phyloP scores from a whole-genome alignment of 2,113 vertebrate species.

The Pachycephala philippinensis region DNA sequence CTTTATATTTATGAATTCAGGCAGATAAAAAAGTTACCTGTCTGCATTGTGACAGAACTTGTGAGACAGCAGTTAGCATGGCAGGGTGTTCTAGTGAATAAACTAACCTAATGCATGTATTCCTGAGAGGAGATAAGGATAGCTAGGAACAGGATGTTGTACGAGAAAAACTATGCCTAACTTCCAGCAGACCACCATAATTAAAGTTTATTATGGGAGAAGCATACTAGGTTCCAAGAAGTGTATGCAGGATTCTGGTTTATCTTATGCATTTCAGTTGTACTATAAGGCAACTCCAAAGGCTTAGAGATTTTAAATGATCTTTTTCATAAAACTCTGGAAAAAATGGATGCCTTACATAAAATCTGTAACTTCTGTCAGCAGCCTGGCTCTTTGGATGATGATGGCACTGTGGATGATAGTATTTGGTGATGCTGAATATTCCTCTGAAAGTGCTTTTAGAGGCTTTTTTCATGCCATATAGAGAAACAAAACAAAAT shows the following conservation, averaged over 20 bases:
- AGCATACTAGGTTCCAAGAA: not conserved
- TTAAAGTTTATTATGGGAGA: not conserved
- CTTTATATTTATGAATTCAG: not conserved
- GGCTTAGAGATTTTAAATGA: not conserved
- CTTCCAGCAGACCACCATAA: not conserved
- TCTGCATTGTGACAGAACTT: not conserved
- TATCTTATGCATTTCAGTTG: not conserved
- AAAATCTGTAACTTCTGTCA: not conserved
- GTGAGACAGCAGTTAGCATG: not conserved
- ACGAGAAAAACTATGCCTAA: not conserved
- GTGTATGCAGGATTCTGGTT: not conserved
- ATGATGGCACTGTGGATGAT: not conserved
- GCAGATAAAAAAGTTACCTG: not conserved
- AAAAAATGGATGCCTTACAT: not conserved
- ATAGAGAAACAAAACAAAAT: slow-evolving; percentile 8
- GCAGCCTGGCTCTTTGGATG: not conserved
- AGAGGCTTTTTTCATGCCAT: not conserved
- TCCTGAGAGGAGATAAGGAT: not conserved
- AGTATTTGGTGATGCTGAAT: not conserved
- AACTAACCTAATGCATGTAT: not conserved
- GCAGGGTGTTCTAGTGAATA: not conserved
- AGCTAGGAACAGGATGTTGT: not conserved
- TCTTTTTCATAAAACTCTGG: not conserved
- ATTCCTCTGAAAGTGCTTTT: not conserved
- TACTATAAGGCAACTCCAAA: not conserved